A percentile compares a stretch with the other conserved stretches of the same genome.
Evolutionary conservation across 2,888 invertebrate genomes (phyloP).

Genomic region (Hecatera dysodea): DNA sequence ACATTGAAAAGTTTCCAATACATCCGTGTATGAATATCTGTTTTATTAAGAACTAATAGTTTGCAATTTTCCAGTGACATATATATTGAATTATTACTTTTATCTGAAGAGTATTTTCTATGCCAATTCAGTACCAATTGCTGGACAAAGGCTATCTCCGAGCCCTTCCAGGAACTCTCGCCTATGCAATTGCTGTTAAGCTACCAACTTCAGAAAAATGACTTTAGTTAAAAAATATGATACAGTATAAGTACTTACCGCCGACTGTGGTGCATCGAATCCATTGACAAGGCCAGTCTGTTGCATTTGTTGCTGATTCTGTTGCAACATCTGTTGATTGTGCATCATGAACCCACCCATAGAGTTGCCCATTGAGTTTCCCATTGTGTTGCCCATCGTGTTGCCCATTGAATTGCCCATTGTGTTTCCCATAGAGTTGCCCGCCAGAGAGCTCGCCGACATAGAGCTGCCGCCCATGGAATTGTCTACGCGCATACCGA

Average conservation of each 20-base stretch:
- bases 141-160: neutral
- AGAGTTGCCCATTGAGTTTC: constrained; percentile 11
- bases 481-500: constrained; percentile 89
- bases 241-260: constrained; percentile 74
- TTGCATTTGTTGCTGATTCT: constrained; percentile 74
- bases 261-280: constrained; percentile 81
- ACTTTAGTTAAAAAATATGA: neutral
- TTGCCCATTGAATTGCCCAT: constrained; percentile 22
- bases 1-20: too few relatives aligned
- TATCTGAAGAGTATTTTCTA: neutral
- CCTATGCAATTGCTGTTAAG: neutral
- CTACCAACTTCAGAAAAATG: neutral
- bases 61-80: too few relatives aligned
- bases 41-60: too few relatives aligned
- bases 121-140: neutral
- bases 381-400: constrained; percentile 22
- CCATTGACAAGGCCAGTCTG: constrained; percentile 82
- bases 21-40: too few relatives aligned
- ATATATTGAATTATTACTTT: too few relatives aligned
- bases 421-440: constrained; percentile 20
- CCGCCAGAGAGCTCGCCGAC: constrained; percentile 55
- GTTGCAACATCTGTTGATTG: too few relatives aligned
- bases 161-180: neutral
- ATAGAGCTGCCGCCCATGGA: constrained; percentile 70
- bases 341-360: constrained; percentile 34